These are phyloP conservation scores for Octomys mimax DNA, from an alignment of 2,797 vertebrate genomes.

Conservation along the genomic window DNA sequence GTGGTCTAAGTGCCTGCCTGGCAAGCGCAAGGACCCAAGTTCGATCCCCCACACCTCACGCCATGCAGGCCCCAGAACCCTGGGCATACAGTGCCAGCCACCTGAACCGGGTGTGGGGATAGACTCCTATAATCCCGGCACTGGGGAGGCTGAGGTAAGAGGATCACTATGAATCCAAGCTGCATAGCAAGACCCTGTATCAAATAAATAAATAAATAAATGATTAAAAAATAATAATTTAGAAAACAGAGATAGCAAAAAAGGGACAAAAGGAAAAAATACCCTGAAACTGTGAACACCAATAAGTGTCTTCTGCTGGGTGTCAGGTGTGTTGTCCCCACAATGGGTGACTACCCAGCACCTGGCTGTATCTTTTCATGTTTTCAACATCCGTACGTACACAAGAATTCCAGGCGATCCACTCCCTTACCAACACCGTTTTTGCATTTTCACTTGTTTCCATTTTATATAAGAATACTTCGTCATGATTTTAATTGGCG, in stretches of 20 bases:
- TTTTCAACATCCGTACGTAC: background rate
- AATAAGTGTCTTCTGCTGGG: background rate
- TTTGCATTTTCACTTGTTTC: background rate
- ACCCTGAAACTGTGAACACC: background rate
- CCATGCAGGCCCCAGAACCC: too few species aligned
- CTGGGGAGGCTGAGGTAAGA: too few species aligned
- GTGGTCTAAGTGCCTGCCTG: too few species aligned
- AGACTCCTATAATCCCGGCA: too few species aligned
- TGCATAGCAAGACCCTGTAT: too few species aligned
- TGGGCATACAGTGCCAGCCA: too few species aligned
- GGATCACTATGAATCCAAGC: too few species aligned
- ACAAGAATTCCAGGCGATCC: background rate
- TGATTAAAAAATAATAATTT: too few species aligned
- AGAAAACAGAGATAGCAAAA: background rate
- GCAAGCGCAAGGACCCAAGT: too few species aligned
- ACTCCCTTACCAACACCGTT: background rate
- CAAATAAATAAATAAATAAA: too few species aligned
- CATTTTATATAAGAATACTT: background rate
- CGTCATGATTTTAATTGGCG: slow-evolving; percentile 23
- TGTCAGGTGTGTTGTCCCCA: background rate
- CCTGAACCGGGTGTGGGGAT: too few species aligned
- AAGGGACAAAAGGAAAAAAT: background rate
- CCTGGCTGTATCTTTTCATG: background rate
- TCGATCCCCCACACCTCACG: too few species aligned
- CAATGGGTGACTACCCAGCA: background rate